These are phyloP conservation scores for Hesperia comma DNA, from an alignment of 2,888 invertebrate genomes.

Conservation along the genomic window DNA sequence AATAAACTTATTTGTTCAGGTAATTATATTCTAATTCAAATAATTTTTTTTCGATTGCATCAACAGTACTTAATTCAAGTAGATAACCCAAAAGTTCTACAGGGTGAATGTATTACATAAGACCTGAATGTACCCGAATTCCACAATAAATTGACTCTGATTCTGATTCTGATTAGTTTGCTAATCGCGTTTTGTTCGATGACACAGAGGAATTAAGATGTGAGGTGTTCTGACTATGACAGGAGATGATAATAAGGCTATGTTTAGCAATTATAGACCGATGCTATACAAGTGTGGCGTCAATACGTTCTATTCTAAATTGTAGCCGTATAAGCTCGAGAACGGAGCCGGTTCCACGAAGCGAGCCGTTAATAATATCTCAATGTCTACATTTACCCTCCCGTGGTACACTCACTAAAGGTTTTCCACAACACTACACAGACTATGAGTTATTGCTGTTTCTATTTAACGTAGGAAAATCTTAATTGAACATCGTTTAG, in stretches of 20 bases:
- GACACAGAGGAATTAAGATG: too few relatives aligned
- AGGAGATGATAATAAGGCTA: background rate
- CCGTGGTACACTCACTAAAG: background rate
- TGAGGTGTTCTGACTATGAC: background rate
- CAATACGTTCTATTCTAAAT: background rate
- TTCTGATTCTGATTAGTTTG: too few relatives aligned
- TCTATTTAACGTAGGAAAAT: background rate
- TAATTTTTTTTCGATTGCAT: too few relatives aligned
- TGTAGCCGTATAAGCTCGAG: background rate
- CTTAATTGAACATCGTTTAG: too few relatives aligned
- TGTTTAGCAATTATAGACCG: background rate
- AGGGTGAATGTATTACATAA: too few relatives aligned
- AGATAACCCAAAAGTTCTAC: too few relatives aligned
- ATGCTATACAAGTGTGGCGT: background rate
- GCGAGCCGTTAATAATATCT: slow-evolving; percentile 1
- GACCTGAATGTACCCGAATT: too few relatives aligned
- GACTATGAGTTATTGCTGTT: background rate
- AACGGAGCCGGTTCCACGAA: background rate
- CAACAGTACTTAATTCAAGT: too few relatives aligned
- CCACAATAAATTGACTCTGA: too few relatives aligned
- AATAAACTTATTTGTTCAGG: too few relatives aligned
- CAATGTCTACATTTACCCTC: slow-evolving; percentile 11
- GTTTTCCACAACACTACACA: background rate
- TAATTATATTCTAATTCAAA: too few relatives aligned
- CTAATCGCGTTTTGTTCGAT: too few relatives aligned